A percentile compares a stretch with the other conserved stretches of the same genome.
phyloP scores from a whole-genome alignment of 2,888 invertebrate genomes.

The Scaptomyza flava region DNA sequence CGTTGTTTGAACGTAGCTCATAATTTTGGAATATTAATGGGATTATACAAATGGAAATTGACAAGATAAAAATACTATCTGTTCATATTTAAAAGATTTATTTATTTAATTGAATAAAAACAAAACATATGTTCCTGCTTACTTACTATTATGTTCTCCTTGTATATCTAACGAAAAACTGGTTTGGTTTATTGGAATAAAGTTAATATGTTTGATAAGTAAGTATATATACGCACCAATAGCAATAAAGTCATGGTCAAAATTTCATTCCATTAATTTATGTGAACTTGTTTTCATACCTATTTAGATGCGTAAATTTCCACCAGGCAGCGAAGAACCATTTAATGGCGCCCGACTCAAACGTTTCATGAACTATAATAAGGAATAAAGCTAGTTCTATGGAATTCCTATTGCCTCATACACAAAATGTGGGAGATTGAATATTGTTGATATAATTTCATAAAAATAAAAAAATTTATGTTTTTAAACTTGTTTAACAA shows the following conservation, averaged over 20 bases:
- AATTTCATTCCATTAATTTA: background rate
- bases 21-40: slow-evolving; percentile 11
- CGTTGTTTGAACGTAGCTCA: slow-evolving; percentile 4
- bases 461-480: background rate
- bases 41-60: slow-evolving; percentile 5
- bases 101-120: background rate
- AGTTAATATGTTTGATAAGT: slow-evolving; percentile 19
- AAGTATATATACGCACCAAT: slow-evolving; percentile 18
- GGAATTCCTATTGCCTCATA: slow-evolving; percentile 1
- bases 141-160: slow-evolving; percentile 2
- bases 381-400: slow-evolving; percentile 71
- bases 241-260: background rate
- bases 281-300: slow-evolving; percentile 26
- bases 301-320: slow-evolving; percentile 88
- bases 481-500: background rate
- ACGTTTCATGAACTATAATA: slow-evolving; percentile 85
- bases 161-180: slow-evolving; percentile 13
- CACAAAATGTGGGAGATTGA: background rate
- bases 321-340: slow-evolving; percentile 87
- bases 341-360: slow-evolving; percentile 85
- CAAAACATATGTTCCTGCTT: background rate
- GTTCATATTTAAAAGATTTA: background rate
- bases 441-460: background rate
- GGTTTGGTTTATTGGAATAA: slow-evolving; percentile 41
- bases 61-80: slow-evolving; percentile 18